Percentiles rank a stretch among this genome's conserved stretches.
phyloP scores from a whole-genome alignment of 2,888 invertebrate genomes.

The Hemicrepidius hirtus region DNA sequence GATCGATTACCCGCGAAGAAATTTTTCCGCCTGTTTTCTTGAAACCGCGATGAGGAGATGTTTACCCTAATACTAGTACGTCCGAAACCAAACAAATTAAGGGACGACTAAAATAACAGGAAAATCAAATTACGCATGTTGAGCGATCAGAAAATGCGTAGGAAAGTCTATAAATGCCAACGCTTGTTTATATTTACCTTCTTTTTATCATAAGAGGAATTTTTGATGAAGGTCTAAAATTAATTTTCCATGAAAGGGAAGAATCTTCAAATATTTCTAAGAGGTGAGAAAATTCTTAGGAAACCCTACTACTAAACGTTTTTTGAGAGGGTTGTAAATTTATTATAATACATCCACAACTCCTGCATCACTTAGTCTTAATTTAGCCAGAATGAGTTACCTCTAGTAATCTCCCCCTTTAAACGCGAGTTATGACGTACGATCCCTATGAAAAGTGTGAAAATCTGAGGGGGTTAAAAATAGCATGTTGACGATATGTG shows the following conservation, averaged over 20 bases:
- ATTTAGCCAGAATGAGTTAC: too few species aligned
- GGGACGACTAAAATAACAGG: constrained; percentile 17
- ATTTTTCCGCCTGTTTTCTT: constrained; percentile 23
- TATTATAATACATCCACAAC: too few species aligned
- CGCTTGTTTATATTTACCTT: background rate
- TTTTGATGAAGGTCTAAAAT: background rate
- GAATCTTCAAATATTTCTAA: too few species aligned
- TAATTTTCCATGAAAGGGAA: background rate
- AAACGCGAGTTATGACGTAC: too few species aligned
- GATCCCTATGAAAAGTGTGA: background rate
- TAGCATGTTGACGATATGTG: background rate
- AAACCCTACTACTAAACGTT: too few species aligned
- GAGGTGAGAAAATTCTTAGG: too few species aligned
- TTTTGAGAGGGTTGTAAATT: too few species aligned
- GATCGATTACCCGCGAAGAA: constrained; percentile 19
- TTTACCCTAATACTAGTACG: constrained; percentile 2
- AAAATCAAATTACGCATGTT: constrained; percentile 28
- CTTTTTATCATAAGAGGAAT: constrained; percentile 5
- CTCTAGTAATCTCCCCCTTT: too few species aligned
- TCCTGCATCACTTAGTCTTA: too few species aligned
- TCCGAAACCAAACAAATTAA: constrained; percentile 28
- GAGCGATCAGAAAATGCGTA: constrained; percentile 20
- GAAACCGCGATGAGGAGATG: background rate
- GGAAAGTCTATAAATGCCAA: constrained; percentile 18
- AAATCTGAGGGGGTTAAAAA: constrained; percentile 1